These are phyloP conservation scores for Limonius californicus DNA, from an alignment of 1,140 invertebrate genomes.

Conservation along the genomic window DNA sequence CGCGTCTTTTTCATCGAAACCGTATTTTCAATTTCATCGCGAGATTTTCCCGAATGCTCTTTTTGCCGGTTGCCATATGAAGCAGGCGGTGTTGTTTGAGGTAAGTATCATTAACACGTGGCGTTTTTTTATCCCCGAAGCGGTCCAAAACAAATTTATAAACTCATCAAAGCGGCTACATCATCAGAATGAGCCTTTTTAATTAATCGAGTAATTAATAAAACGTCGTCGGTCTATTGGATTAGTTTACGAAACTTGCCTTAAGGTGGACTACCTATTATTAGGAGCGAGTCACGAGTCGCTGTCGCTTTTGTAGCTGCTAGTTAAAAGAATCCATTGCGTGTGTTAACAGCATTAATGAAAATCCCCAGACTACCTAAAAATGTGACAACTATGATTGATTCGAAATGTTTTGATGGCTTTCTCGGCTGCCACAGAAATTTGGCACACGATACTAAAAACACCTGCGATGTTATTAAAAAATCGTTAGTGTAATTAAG, in stretches of 20 bases:
- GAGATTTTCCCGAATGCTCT: no score
- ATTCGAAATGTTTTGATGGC: constrained; percentile 20
- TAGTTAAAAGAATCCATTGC: constrained; percentile 15
- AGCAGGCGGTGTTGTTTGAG: no score
- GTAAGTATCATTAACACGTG: neutral
- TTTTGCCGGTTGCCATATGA: no score
- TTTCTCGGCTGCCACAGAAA: constrained; percentile 11
- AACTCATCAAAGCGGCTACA: neutral
- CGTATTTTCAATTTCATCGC: no score
- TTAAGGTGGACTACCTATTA: neutral
- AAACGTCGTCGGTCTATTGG: constrained; percentile 22
- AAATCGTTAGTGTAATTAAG: constrained; percentile 22
- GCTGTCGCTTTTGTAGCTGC: neutral
- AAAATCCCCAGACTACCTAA: constrained; percentile 16
- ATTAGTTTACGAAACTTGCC: neutral
- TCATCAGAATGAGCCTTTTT: constrained; percentile 17
- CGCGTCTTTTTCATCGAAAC: no score
- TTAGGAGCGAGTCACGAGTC: neutral
- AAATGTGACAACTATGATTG: constrained; percentile 30
- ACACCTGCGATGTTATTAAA: constrained; percentile 31
- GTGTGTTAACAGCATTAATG: constrained; percentile 21
- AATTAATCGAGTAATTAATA: constrained; percentile 32
- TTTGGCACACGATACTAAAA: constrained; percentile 27
- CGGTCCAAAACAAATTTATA: neutral
- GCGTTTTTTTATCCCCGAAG: neutral